Conservation (phyloP, 2,113 vertebrate species). For the Bambusicola thoracicus region DNA sequence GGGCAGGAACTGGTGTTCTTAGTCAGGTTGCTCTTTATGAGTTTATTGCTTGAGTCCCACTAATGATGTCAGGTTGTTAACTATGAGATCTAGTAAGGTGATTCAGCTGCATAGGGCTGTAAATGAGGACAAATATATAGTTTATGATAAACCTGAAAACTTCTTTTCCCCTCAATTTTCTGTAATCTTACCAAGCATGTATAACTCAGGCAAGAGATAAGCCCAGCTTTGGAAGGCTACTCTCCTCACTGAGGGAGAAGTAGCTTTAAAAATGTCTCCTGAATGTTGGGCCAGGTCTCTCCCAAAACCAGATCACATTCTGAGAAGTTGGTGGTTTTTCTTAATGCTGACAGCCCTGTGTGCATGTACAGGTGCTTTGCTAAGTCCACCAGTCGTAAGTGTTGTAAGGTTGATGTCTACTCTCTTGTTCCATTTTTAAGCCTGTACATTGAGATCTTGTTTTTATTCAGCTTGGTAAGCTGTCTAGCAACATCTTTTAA, state of each 20-base stretch:
- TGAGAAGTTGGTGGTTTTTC: neutral
- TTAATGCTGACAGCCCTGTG: neutral
- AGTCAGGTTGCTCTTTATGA: neutral
- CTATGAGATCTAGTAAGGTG: neutral
- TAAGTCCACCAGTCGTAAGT: neutral
- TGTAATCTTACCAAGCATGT: neutral
- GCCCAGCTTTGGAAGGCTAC: neutral
- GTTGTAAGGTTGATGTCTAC: neutral
- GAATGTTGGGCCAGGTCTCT: neutral
- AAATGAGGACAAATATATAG: neutral
- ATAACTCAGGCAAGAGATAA: neutral
- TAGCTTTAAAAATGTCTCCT: neutral
- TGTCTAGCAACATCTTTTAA: slow-evolving; percentile 49
- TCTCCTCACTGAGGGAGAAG: neutral
- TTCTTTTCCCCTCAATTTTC: neutral
- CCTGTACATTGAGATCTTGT: slow-evolving; percentile 20
- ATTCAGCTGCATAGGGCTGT: neutral
- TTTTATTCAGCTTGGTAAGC: slow-evolving; percentile 48
- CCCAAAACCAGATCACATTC: neutral
- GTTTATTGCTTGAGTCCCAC: neutral
- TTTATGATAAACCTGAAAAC: neutral
- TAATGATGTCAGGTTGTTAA: neutral
- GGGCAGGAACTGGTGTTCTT: neutral
- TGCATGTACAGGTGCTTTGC: neutral
- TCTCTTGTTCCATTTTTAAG: slow-evolving; percentile 15